Base-by-base conservation (phyloP, 2,888 invertebrate species). In the Eumacrocentrus americanus region DNA sequence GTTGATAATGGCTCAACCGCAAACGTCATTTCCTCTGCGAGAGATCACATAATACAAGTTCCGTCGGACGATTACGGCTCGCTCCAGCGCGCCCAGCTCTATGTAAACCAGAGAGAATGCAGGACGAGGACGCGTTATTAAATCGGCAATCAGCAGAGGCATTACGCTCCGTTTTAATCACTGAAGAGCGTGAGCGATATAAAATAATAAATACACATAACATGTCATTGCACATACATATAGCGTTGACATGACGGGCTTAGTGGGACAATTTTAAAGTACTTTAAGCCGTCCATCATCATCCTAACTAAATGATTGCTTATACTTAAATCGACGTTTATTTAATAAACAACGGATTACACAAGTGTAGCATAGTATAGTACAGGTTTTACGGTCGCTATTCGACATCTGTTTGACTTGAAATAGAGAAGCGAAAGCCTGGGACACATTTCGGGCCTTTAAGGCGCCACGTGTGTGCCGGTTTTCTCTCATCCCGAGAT, bases 81-180 rank as follows among this genome's bases (percentile, higher is more conserved):
- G 61, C 55, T 53, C 62, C 47, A 61, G 60, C 42, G 60, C 48
- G 53, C 35, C 44, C 42, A 38, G 25, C 62, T 66, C 44, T 47
- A 54, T 54, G 61, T 62, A 62, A 67, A 67, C 47, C 23, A n/a
- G n/a, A 25, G 57, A 63, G 54, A 62, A 69, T 68, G 61, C 63
- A 62, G 69, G 48, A 67, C 68, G 68, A 69, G 69, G 69, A 62
- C n/a, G n/a, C 68, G 62, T 62, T 63, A 69, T 67, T 69, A 66
- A 69, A 64, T 62, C 60, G 37, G 38, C 52, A 59, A 59, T 53
- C 37, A 53, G 16, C 18, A 23, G 38, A 53, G 59, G 53, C 59
- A 53, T 53, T 38, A 47, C 47, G 38, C 20, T 53, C 35, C 25
- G 54, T 54, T 50, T 55, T 29, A 6, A 29, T 29, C 9, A 29